Conservation (phyloP, 2,797 vertebrate species). For the Ceyx erithaca region DNA sequence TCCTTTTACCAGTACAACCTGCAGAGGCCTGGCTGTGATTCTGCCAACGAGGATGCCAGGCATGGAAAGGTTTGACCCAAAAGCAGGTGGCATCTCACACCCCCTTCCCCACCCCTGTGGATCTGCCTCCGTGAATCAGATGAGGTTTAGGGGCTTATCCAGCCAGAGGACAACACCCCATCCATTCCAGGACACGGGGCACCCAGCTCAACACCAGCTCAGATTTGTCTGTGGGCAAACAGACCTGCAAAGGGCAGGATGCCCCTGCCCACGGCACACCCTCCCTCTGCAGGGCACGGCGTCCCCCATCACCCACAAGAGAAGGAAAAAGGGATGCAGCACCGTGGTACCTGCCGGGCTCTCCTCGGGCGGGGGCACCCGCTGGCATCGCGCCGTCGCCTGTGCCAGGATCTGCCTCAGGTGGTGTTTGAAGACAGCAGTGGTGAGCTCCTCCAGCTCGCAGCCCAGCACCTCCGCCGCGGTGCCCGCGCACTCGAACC, state of each 20-base stretch:
- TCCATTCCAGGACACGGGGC: fast-evolving
- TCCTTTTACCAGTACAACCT: too few relatives aligned
- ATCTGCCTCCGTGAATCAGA: too few relatives aligned
- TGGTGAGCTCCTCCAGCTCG: slow-evolving; percentile 89
- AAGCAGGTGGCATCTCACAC: too few relatives aligned
- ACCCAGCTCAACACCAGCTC: fast-evolving
- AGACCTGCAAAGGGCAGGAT: fast-evolving
- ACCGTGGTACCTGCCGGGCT: slow-evolving; percentile 46
- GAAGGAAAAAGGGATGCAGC: neutral
- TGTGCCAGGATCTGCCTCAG: slow-evolving; percentile 89
- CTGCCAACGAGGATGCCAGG: too few relatives aligned
- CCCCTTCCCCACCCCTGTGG: too few relatives aligned
- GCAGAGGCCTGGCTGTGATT: too few relatives aligned
- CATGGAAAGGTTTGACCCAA: too few relatives aligned
- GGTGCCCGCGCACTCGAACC: slow-evolving; percentile 85
- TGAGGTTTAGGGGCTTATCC: too few relatives aligned
- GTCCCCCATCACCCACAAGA: fast-evolving
- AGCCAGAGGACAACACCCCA: too few relatives aligned
- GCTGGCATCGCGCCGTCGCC: slow-evolving; percentile 76
- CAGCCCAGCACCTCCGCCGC: slow-evolving; percentile 89
- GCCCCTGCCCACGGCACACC: neutral
- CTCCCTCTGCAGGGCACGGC: too few relatives aligned
- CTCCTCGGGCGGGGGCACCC: neutral
- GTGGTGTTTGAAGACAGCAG: slow-evolving; percentile 94
- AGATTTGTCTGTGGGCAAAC: fast-evolving